Conservation (phyloP, 1,140 invertebrate genomes). For the Zaprionus nigranus region DNA sequence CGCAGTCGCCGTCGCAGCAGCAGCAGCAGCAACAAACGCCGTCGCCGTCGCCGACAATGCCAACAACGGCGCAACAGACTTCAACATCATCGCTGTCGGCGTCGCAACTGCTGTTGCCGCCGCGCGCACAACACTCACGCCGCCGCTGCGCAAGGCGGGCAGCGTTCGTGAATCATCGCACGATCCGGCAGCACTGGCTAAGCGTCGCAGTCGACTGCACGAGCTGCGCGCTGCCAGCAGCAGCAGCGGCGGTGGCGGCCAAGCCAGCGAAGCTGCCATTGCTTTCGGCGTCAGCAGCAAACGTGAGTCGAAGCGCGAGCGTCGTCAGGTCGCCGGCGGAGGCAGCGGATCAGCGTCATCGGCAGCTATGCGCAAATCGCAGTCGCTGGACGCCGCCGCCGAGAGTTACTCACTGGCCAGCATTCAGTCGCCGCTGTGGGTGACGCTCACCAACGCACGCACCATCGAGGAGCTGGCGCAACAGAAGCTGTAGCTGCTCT, state of each 20-base stretch:
- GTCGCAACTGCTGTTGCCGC: slow-evolving; percentile 51
- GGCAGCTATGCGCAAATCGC: slow-evolving; percentile 68
- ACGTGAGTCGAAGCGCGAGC: slow-evolving; percentile 59
- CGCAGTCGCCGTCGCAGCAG: slow-evolving; percentile 31
- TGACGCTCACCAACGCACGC: slow-evolving; percentile 87
- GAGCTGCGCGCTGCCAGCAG: slow-evolving; percentile 63
- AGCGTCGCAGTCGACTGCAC: slow-evolving; percentile 67
- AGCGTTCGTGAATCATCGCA: slow-evolving; percentile 58
- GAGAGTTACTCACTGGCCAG: slow-evolving; percentile 71
- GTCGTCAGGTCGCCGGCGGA: slow-evolving; percentile 24
- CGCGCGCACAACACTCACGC: slow-evolving; percentile 31
- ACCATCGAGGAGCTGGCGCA: slow-evolving; percentile 84
- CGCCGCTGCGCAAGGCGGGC: slow-evolving; percentile 64
- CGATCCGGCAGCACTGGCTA: slow-evolving; percentile 58
- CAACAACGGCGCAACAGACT: not conserved
- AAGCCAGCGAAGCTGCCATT: slow-evolving; percentile 47
- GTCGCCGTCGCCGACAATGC: not conserved
- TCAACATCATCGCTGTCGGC: slow-evolving; percentile 18
- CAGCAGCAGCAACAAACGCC: slow-evolving; percentile 8
- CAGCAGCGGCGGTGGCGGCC: slow-evolving; percentile 27
- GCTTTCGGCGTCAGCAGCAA: slow-evolving; percentile 53
- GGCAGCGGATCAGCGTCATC: slow-evolving; percentile 16
- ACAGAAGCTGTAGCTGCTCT: slow-evolving; percentile 62
- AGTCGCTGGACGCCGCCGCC: slow-evolving; percentile 67
- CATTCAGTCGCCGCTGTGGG: slow-evolving; percentile 87